Conservation (phyloP, 2,888 invertebrate genomes). For the Drosophila merina region DNA sequence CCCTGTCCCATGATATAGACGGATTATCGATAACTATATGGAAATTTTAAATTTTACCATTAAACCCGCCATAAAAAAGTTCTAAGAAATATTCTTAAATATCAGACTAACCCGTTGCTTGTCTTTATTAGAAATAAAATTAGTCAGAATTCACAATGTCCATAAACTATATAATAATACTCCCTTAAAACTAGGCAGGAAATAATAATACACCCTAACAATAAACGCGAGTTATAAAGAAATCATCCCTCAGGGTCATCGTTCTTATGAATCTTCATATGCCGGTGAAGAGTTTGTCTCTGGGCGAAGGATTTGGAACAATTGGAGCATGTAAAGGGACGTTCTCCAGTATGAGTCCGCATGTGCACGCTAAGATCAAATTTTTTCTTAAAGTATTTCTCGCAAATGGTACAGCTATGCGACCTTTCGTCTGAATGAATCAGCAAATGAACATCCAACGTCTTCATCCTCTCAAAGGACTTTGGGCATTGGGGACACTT, state of each 20-base stretch:
- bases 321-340: not conserved
- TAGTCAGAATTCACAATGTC: too few relatives aligned
- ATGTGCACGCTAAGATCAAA: not conserved
- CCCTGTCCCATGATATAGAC: not conserved
- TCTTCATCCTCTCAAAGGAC: not conserved
- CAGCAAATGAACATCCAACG: not conserved
- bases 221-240: not conserved
- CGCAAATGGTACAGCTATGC: not conserved
- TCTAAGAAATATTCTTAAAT: too few relatives aligned
- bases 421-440: not conserved
- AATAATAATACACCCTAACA: too few relatives aligned
- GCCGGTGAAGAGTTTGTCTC: not conserved
- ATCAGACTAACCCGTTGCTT: too few relatives aligned
- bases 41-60: too few relatives aligned
- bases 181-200: not conserved
- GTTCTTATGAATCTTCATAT: not conserved
- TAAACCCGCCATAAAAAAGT: too few relatives aligned
- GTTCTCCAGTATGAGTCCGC: slow-evolving; percentile 5
- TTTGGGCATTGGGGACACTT: not conserved
- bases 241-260: not conserved
- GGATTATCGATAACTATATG: not conserved
- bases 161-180: not conserved
- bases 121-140: too few relatives aligned
- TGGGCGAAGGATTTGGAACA: slow-evolving; percentile 4
- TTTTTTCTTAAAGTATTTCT: not conserved